Evolutionary conservation across 2,797 vertebrate genomes (phyloP).

Genomic region (Sebastes glaucus): DNA sequence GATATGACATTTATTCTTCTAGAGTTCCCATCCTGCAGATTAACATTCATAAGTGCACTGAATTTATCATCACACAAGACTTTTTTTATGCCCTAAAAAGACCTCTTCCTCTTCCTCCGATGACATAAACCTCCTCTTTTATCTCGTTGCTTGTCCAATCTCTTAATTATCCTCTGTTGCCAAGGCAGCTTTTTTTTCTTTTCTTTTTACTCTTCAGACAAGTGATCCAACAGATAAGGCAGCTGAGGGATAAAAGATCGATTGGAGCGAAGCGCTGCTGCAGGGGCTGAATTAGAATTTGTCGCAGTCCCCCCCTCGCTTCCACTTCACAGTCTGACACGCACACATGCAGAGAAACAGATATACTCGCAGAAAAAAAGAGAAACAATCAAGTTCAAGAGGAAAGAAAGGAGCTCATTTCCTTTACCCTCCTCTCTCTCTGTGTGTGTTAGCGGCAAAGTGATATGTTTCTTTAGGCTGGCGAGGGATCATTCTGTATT

Average conservation of each 20-base stretch:
- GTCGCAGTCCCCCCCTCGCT: constrained; percentile 60
- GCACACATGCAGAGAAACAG: not conserved
- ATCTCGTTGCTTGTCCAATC: constrained; percentile 48
- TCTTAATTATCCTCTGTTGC: constrained; percentile 73
- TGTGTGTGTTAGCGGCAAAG: not conserved
- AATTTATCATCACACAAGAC: not conserved
- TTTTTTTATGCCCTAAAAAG: not conserved
- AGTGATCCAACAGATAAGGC: constrained; percentile 68
- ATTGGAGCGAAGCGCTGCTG: constrained; percentile 59
- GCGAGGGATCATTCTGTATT: constrained; percentile 17
- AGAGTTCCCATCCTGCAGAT: not conserved
- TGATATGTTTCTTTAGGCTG: constrained; percentile 11
- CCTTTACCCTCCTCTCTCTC: not conserved
- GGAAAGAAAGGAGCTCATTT: constrained; percentile 26
- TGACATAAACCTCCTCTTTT: constrained; percentile 33
- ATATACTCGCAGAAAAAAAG: not conserved
- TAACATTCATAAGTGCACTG: not conserved
- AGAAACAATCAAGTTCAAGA: constrained; percentile 40
- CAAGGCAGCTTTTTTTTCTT: constrained; percentile 25
- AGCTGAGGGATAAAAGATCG: constrained; percentile 64
- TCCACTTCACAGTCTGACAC: constrained; percentile 39
- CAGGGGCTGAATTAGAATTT: constrained; percentile 75
- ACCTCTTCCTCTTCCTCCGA: constrained; percentile 2
- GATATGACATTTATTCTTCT: not conserved
- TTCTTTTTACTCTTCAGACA: constrained; percentile 60